Evolutionary conservation across 2,797 vertebrate species (phyloP).

Genomic region (Lemur catta): DNA sequence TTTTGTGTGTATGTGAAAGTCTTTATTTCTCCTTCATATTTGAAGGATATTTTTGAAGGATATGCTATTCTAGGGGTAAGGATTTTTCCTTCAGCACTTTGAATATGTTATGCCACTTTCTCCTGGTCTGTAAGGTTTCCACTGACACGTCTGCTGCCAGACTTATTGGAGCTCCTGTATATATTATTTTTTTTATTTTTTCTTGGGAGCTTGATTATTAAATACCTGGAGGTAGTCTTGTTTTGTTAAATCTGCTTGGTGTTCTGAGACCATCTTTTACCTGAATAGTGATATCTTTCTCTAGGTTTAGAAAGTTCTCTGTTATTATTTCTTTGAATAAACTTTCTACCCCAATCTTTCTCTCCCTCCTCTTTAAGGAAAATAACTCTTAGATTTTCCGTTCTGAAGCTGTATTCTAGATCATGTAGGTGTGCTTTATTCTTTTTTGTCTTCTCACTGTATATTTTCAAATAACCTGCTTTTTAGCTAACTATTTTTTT

Average conservation of each 20-base stretch:
- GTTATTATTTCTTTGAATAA: neutral
- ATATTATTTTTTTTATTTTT: neutral
- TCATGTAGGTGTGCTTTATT: neutral
- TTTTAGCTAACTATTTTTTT: too few species aligned
- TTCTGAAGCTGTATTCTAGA: neutral
- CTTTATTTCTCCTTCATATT: neutral
- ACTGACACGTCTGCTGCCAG: neutral
- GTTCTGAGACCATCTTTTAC: neutral
- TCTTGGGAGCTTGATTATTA: neutral
- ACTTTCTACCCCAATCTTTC: neutral
- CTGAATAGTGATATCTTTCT: neutral
- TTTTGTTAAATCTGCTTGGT: neutral
- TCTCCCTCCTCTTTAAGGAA: neutral
- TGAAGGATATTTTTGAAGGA: neutral
- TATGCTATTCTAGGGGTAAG: neutral
- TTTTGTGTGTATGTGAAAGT: neutral
- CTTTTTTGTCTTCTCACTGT: neutral
- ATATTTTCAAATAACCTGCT: neutral
- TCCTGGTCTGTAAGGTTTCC: neutral
- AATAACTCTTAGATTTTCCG: neutral
- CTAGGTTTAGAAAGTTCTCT: neutral
- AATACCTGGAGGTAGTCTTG: neutral
- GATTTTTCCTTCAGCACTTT: neutral
- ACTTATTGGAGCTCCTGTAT: neutral
- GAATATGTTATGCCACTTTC: neutral